phyloP scores from a whole-genome alignment of 1,140 invertebrate genomes.

The Lepidurus couesii region DNA sequence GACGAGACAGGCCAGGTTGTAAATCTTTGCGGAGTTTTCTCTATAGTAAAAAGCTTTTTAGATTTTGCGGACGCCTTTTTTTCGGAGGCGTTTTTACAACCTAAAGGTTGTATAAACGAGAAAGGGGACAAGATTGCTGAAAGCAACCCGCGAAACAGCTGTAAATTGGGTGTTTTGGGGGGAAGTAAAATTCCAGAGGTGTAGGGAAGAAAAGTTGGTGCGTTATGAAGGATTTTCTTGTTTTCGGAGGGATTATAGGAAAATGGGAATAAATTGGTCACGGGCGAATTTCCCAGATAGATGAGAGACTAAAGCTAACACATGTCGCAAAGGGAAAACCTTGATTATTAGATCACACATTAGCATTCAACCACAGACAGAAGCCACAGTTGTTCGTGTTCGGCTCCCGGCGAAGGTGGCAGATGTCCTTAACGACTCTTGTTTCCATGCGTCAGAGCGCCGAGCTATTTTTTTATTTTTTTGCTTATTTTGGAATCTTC shows the following conservation, averaged over 20 bases:
- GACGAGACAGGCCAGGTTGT: neutral
- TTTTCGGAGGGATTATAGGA: neutral
- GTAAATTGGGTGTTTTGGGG: neutral
- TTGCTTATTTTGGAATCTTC: neutral
- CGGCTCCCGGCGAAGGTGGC: neutral
- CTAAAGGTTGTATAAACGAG: neutral
- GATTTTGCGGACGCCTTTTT: constrained; percentile 14
- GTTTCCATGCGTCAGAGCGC: neutral
- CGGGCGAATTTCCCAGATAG: neutral
- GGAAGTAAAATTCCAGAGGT: neutral
- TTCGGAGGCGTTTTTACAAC: constrained; percentile 1
- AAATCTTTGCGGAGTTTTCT: neutral
- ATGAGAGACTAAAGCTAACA: neutral
- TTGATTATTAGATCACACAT: constrained; percentile 16
- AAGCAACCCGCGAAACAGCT: neutral
- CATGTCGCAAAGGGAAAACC: neutral
- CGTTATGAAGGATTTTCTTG: neutral
- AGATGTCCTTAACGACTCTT: neutral
- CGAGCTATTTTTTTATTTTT: neutral
- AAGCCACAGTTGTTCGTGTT: neutral
- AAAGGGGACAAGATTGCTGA: neutral
- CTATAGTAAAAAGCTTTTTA: neutral
- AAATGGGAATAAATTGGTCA: constrained; percentile 2
- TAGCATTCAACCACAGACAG: neutral
- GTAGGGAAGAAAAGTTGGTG: neutral